phyloP scores from a whole-genome alignment of 2,113 vertebrate species.

The Natator depressus region DNA sequence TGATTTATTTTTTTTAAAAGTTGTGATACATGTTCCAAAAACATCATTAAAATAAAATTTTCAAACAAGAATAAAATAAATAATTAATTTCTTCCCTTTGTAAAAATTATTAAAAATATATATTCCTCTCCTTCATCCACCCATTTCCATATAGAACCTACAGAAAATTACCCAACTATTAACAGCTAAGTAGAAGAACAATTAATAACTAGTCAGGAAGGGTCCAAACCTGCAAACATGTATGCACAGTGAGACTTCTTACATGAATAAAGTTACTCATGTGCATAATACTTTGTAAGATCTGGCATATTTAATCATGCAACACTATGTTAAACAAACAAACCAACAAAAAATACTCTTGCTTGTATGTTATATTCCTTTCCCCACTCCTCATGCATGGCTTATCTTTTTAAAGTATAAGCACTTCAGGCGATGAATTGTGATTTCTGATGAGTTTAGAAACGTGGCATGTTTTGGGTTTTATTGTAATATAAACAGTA shows the following conservation, averaged over 20 bases:
- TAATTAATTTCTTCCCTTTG: not conserved
- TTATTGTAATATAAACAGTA: not conserved
- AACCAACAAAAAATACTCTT: not conserved
- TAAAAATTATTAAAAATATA: not conserved
- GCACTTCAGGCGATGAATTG: not conserved
- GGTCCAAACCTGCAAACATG: not conserved
- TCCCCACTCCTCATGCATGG: not conserved
- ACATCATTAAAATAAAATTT: not conserved
- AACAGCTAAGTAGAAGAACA: not conserved
- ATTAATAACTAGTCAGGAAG: not conserved
- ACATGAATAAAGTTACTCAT: not conserved
- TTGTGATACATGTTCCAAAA: fast-evolving
- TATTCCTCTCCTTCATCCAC: not conserved
- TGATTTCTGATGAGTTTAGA: fast-evolving
- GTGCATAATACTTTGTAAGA: not conserved
- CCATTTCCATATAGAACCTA: not conserved
- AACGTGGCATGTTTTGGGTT: not conserved
- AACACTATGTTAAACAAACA: not conserved
- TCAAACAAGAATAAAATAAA: not conserved
- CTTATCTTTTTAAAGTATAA: not conserved
- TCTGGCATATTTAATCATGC: not conserved
- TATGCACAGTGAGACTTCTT: not conserved
- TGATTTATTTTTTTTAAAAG: not conserved
- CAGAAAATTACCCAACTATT: not conserved
- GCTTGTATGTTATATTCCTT: not conserved